Evolutionary conservation across 1,140 invertebrate species (phyloP), one percentile per base, ranked within the genome.

Genomic region (Helicoverpa zea): DNA sequence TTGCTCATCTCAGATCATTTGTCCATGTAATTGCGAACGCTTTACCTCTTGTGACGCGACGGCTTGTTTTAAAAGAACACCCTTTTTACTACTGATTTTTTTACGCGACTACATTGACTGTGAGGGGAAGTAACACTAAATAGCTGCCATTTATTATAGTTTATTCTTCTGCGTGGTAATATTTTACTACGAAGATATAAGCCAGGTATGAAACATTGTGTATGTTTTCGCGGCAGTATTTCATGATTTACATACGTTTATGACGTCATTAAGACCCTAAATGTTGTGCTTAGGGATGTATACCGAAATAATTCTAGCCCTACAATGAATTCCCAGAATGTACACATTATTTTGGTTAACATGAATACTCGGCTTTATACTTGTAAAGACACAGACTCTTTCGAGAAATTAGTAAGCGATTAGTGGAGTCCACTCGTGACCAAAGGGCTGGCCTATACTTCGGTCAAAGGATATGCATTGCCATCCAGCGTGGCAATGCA

Each of bases 1-100:
- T 79, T 66, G 51, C 56, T 82, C 81, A 82, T 79, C 80, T 66
- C 35, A 70, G 76, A 58, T 82, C 81, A 82, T 82, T 82, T 82
- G 76, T 82, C 81, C 76, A 52, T 59, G 81, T 82, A 82, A 82
- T 82, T 82, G 81, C 81, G 66, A 61, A 51, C 75, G 68, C 76
- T 79, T 82, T 82, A 59, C 29, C 59, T 79, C 68, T 35, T 59
- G 66, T 29, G 76, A 82, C 30, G 76, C 68, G 76, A 78, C 59
- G 76, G 64, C 70, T 78, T 79, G 58, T 82, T 82, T 82, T 54
- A 78, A 81, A 82, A 58, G 43, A 76, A 43, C 29, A 56, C 70
- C 58, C 58, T 66, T 79, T 79, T 82, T 76, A 18, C 23, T 76
- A 43, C 81, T 73, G 58, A 79, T 74, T 70, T 66, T 35, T 76